Percentiles rank a stretch among this genome's conserved stretches.
phyloP scores from a whole-genome alignment of 2,797 vertebrate species.

The Thalassophryne amazonica region DNA sequence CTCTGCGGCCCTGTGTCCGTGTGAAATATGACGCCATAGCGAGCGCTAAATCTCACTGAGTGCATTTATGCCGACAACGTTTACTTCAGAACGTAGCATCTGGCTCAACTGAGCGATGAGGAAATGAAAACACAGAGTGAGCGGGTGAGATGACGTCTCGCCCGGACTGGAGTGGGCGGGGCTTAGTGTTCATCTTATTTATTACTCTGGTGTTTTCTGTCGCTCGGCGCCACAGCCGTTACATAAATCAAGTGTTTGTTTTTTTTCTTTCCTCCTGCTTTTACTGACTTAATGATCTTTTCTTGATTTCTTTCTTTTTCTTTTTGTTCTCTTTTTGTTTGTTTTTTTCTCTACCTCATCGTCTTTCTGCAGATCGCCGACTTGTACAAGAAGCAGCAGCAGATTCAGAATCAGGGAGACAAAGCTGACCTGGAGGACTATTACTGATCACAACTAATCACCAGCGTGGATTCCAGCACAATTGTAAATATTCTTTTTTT shows the following conservation, averaged over 20 bases:
- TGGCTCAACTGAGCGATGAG: too few relatives aligned
- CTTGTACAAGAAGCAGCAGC: conserved; percentile 88
- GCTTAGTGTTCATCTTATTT: too few relatives aligned
- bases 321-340: conserved; percentile 4
- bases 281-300: conserved; percentile 45
- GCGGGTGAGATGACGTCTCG: too few relatives aligned
- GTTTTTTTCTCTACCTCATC: conserved; percentile 2
- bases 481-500: conserved; percentile 65
- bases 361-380: conserved; percentile 80
- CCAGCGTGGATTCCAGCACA: conserved; percentile 13
- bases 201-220: too few relatives aligned
- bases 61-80: too few relatives aligned
- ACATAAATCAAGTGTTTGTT: conserved; percentile 63
- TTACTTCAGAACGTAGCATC: too few relatives aligned
- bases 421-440: conserved; percentile 79
- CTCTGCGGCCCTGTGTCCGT: background rate
- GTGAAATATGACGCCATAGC: background rate
- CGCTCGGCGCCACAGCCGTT: too few relatives aligned
- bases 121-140: too few relatives aligned
- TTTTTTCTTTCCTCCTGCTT: conserved; percentile 51
- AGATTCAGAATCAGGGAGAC: conserved; percentile 88
- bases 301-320: background rate
- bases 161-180: too few relatives aligned
- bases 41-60: too few relatives aligned
- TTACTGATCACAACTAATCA: conserved; percentile 72